phyloP scores from a whole-genome alignment of 2,113 vertebrate genomes.

The Dipodomys stephensi region DNA sequence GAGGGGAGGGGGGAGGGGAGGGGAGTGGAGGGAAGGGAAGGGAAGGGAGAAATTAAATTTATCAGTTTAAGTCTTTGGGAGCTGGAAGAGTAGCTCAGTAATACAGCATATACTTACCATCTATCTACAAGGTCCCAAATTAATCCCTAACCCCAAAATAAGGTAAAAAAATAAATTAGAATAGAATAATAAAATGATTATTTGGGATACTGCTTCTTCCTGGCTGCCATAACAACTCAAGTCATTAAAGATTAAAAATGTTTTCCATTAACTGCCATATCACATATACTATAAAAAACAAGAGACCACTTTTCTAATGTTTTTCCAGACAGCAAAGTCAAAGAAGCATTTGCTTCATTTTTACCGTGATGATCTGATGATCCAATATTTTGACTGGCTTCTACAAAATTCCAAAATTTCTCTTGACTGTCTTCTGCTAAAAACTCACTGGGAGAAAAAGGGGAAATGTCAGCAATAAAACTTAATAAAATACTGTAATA shows the following conservation, averaged over 20 bases:
- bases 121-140: too few species aligned
- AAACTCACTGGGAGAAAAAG: conserved; percentile 92
- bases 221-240: neutral
- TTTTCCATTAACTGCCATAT: conserved; percentile 46
- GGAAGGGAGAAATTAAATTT: too few species aligned
- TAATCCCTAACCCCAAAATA: neutral
- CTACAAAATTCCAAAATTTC: conserved; percentile 98
- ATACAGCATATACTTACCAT: neutral
- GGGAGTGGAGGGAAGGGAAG: too few species aligned
- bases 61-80: neutral
- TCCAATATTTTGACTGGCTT: conserved; percentile 92
- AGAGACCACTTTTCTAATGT: conserved; percentile 11
- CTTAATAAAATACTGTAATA: conserved; percentile 56
- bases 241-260: conserved; percentile 37
- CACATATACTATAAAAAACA: neutral
- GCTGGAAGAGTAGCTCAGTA: neutral
- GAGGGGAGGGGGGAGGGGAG: too few species aligned
- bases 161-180: too few species aligned
- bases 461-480: conserved; percentile 69
- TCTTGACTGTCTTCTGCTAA: conserved; percentile 97
- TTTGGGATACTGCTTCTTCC: conserved; percentile 1
- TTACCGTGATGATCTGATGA: conserved; percentile 91
- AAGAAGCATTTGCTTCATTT: conserved; percentile 77
- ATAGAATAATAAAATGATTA: neutral
- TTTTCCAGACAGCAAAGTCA: conserved; percentile 69